Base-by-base conservation (phyloP, 2,888 invertebrate genomes). In the Sycophila texana region DNA sequence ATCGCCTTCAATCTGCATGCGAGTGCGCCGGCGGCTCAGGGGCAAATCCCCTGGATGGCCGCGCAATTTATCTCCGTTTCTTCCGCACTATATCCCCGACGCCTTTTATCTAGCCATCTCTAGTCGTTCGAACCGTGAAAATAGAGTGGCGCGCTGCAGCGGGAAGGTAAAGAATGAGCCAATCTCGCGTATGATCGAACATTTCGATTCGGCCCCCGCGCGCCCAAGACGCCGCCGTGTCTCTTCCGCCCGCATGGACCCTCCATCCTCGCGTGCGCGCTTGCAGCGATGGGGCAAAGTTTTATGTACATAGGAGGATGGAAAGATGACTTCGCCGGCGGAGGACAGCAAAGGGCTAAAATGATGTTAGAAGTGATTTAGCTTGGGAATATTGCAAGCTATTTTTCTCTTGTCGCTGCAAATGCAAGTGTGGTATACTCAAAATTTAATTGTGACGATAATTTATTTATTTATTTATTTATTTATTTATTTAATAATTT, bases 151-250 rank as follows among this genome's bases (percentile, higher is more conserved):
- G 22, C 47, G 47, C 80, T 22, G 49, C 65, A 16, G 77, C 82
- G 77, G 80, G 82, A 82, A 57, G 66, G 84, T 86, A 86, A 87
- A 87, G 85, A 86, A 87, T 86, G 86, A 86, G 83, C 84, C 87
- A 87, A 87, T 87, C 87, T 87, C 85, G 84, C 86, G 86, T 86
- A 86, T 87, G 86, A 87, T 87, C 85, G 87, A 87, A 85, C 86
- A 86, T 86, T 86, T 86, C 86, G 86, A 86, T 87, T 86, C 83
- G 79, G 77, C 81, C 77, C 77, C 63, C 26, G 68, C 61, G 60
- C 14, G 53, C 39, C 39, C 16, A 76, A 80, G 79, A 82, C 77
- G 77, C 67, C 77, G 77, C 67, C 72, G 73, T 65, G 58, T 74
- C 68, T 81, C 61, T 26, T 74, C 20, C 77, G 49, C 49, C 66